Percentiles rank a stretch among this genome's conserved stretches.
These are phyloP conservation scores for Physeter macrocephalus DNA, from an alignment of 2,113 vertebrate species.

Conservation along the genomic window DNA sequence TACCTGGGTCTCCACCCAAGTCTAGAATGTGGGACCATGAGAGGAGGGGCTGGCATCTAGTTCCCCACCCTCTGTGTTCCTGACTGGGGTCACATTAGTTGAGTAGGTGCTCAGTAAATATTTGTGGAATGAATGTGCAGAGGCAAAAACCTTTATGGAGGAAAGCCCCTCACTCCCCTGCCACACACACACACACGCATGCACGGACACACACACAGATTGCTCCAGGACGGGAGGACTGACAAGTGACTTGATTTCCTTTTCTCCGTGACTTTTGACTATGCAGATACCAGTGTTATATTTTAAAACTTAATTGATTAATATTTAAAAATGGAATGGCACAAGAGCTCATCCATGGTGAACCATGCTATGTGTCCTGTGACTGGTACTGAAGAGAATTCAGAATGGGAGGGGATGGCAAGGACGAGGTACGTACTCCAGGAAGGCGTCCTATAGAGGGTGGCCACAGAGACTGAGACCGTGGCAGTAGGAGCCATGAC, in stretches of 20 bases:
- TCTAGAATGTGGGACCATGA: background rate
- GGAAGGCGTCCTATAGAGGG: background rate
- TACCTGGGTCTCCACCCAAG: rapidly evolving
- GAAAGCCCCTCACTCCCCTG: background rate
- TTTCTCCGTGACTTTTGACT: background rate
- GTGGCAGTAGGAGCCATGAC: rapidly evolving
- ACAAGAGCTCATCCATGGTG: background rate
- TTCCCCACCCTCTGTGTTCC: no score
- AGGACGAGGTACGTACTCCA: background rate
- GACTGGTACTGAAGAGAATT: background rate
- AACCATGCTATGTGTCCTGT: background rate
- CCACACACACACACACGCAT: no score
- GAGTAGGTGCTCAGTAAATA: background rate
- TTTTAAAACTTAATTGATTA: background rate
- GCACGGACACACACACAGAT: background rate
- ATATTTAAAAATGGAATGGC: background rate
- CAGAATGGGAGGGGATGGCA: background rate
- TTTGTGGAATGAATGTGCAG: background rate
- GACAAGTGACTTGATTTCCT: background rate
- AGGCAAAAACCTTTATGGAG: background rate
- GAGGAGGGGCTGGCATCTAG: background rate
- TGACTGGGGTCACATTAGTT: background rate
- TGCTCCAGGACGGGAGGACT: background rate
- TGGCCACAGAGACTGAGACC: background rate
- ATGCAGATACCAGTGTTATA: background rate